Evolutionary conservation across 2,797 vertebrate species (phyloP).

Genomic region (Trichosurus vulpecula): DNA sequence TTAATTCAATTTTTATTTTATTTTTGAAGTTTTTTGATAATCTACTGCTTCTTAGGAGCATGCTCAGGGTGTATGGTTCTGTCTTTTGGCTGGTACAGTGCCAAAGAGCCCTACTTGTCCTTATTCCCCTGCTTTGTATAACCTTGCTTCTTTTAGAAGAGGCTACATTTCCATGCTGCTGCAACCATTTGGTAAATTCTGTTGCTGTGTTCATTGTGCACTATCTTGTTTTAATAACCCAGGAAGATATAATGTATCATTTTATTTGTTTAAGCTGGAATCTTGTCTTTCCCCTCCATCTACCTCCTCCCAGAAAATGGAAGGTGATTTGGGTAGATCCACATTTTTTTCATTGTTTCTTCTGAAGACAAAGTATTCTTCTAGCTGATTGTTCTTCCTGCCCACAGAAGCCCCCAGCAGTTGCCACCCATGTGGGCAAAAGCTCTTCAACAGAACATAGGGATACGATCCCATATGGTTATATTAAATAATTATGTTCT

Average conservation of each 20-base stretch:
- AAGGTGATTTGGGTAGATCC: not conserved
- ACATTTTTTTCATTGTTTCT: not conserved
- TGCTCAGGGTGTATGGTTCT: not conserved
- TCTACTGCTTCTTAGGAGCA: not conserved
- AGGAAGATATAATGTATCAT: not conserved
- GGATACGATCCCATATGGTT: not conserved
- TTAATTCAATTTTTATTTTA: not conserved
- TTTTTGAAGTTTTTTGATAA: not conserved
- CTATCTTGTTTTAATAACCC: no score
- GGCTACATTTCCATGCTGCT: not conserved
- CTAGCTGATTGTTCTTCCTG: not conserved
- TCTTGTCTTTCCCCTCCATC: not conserved
- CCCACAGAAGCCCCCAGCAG: not conserved
- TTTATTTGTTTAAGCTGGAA: not conserved
- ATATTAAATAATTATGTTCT: not conserved
- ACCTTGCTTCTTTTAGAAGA: not conserved
- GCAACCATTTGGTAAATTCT: not conserved
- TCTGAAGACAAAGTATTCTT: not conserved
- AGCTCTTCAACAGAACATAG: not conserved
- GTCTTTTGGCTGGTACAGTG: not conserved
- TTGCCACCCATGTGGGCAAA: not conserved
- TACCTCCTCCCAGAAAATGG: not conserved
- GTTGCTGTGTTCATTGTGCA: not conserved
- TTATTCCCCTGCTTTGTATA: not conserved
- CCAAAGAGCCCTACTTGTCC: not conserved